These are phyloP conservation scores for Rhea americana DNA, from an alignment of 2,113 vertebrate genomes.

Conservation along the genomic window DNA sequence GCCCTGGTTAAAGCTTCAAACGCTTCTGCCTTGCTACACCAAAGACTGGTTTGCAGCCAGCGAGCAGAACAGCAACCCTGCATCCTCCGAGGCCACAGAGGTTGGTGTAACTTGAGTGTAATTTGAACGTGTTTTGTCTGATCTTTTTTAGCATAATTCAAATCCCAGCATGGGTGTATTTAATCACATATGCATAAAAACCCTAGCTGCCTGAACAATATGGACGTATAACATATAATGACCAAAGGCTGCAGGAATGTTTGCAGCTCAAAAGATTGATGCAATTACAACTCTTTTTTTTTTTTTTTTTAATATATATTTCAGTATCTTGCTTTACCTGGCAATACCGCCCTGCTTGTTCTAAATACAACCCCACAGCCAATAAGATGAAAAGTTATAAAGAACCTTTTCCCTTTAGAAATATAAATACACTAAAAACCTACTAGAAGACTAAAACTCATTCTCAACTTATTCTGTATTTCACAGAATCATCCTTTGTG, in stretches of 20 bases:
- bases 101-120: not conserved
- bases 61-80: fast-evolving
- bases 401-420: not conserved
- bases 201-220: not conserved
- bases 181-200: not conserved
- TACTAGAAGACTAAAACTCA: not conserved
- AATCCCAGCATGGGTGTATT: not conserved
- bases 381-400: not conserved
- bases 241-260: not conserved
- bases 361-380: not conserved
- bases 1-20: not conserved
- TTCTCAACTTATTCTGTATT: not conserved
- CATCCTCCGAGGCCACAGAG: not conserved
- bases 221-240: not conserved
- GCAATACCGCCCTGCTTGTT: not conserved
- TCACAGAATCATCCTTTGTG: not conserved
- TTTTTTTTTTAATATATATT: not conserved
- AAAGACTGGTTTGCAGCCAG: fast-evolving
- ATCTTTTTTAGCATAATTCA: not conserved
- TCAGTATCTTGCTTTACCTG: not conserved
- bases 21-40: not conserved
- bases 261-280: not conserved
- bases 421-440: not conserved
- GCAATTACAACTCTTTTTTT: not conserved
- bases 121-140: not conserved